A percentile compares a stretch with the other conserved stretches of the same genome.
Evolutionary conservation across 2,113 vertebrate species (phyloP).

Genomic region (Heptranchias perlo): DNA sequence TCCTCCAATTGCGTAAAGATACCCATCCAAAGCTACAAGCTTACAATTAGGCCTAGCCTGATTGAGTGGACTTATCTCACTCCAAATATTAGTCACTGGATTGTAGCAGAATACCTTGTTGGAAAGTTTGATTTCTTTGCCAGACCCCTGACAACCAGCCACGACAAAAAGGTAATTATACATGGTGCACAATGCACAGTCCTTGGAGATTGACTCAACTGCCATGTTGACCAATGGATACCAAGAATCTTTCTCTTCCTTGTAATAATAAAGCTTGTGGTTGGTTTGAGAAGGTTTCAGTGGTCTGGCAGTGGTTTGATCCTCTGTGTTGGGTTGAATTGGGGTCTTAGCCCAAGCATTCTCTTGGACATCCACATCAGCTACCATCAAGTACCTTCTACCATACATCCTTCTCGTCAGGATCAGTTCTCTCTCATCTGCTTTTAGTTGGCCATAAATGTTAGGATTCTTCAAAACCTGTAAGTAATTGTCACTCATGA

Average conservation of each 20-base stretch:
- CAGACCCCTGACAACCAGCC: slow-evolving; percentile 65
- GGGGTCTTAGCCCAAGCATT: slow-evolving; percentile 32
- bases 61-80: slow-evolving; percentile 76
- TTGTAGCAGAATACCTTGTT: slow-evolving; percentile 86
- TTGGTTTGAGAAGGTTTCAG: neutral
- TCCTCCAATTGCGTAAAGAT: slow-evolving; percentile 83
- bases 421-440: slow-evolving; percentile 70
- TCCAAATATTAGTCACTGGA: slow-evolving; percentile 79
- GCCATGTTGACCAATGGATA: slow-evolving; percentile 64
- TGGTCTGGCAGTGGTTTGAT: neutral
- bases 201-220: slow-evolving; percentile 66
- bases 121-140: slow-evolving; percentile 59
- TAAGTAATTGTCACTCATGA: slow-evolving; percentile 87
- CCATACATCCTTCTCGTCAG: slow-evolving; percentile 62
- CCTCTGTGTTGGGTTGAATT: neutral
- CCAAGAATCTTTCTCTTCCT: slow-evolving; percentile 69
- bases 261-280: slow-evolving; percentile 74
- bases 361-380: slow-evolving; percentile 63
- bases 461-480: slow-evolving; percentile 71
- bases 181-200: slow-evolving; percentile 75
- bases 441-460: slow-evolving; percentile 69
- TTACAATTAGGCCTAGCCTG: slow-evolving; percentile 81
- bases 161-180: slow-evolving; percentile 90
- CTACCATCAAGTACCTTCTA: slow-evolving; percentile 61
- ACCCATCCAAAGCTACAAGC: slow-evolving; percentile 75